phyloP scores from a whole-genome alignment of 2,888 invertebrate genomes.

The Brachynemurus nebulosus region DNA sequence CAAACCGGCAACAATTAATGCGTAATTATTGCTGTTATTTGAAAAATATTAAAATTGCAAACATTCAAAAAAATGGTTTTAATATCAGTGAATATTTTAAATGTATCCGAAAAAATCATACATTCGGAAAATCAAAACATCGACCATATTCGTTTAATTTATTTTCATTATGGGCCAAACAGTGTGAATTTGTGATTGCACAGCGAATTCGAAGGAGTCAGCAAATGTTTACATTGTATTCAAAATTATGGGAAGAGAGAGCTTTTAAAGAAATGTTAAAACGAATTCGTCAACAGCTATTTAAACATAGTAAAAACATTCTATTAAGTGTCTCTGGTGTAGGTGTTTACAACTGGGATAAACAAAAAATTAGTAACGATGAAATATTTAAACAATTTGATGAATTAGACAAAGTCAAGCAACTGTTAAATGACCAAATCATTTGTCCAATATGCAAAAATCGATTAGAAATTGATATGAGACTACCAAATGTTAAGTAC shows the following conservation, averaged over 20 bases:
- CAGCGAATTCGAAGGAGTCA: constrained; percentile 47
- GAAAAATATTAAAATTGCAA: neutral
- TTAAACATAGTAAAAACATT: constrained; percentile 37
- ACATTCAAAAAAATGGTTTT: neutral
- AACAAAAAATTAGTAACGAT: constrained; percentile 39
- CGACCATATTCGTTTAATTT: no score
- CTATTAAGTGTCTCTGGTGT: constrained; percentile 40
- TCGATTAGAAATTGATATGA: constrained; percentile 30
- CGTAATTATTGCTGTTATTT: no score
- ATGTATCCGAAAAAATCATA: no score
- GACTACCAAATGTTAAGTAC: constrained; percentile 32
- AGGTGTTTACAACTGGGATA: constrained; percentile 45
- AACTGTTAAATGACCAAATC: constrained; percentile 38
- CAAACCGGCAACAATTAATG: neutral
- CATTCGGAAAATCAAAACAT: no score
- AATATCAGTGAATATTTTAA: no score
- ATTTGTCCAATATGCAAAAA: constrained; percentile 35
- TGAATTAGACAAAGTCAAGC: constrained; percentile 44
- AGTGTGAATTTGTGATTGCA: constrained; percentile 42
- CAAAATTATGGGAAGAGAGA: constrained; percentile 46
- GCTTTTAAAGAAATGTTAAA: constrained; percentile 39
- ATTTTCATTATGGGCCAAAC: constrained; percentile 38
- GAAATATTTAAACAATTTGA: constrained; percentile 39
- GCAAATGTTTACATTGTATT: constrained; percentile 47
- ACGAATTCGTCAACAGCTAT: constrained; percentile 30